Evolutionary conservation across 2,888 invertebrate species (phyloP).

Genomic region (Theodoxus fluviatilis): DNA sequence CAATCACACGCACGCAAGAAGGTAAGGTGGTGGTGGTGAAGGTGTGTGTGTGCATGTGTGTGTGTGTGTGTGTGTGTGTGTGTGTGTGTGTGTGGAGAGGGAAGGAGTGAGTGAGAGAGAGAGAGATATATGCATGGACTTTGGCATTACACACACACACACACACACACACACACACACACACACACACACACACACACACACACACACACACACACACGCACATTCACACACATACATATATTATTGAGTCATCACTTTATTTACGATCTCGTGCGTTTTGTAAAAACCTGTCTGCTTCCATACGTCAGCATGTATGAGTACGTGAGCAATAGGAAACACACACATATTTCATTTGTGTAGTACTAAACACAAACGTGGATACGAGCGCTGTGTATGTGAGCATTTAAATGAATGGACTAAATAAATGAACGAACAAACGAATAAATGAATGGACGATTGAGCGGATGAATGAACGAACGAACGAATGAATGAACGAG

Average conservation of each 20-base stretch:
- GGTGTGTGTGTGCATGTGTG: too few relatives aligned
- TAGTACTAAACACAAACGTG: not conserved
- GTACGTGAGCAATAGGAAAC: not conserved
- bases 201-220: not conserved
- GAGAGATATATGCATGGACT: too few relatives aligned
- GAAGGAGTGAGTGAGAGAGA: not conserved
- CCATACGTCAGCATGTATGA: too few relatives aligned
- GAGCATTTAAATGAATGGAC: not conserved
- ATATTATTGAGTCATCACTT: not conserved
- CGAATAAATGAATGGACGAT: too few relatives aligned
- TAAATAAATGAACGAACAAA: not conserved
- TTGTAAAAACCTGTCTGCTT: too few relatives aligned
- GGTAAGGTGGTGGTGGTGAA: not conserved
- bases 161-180: not conserved
- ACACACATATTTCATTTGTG: not conserved
- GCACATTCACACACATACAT: not conserved
- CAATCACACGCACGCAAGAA: not conserved
- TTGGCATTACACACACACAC: constrained; percentile 4
- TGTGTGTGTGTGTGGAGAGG: not conserved
- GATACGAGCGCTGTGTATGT: not conserved
- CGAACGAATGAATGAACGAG: too few relatives aligned
- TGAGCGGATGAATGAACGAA: too few relatives aligned
- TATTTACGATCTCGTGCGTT: not conserved
- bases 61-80: not conserved
- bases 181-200: not conserved